These are phyloP conservation scores for Pristionchus fissidentatus DNA, from an alignment of 2,888 invertebrate species.

Conservation along the genomic window DNA sequence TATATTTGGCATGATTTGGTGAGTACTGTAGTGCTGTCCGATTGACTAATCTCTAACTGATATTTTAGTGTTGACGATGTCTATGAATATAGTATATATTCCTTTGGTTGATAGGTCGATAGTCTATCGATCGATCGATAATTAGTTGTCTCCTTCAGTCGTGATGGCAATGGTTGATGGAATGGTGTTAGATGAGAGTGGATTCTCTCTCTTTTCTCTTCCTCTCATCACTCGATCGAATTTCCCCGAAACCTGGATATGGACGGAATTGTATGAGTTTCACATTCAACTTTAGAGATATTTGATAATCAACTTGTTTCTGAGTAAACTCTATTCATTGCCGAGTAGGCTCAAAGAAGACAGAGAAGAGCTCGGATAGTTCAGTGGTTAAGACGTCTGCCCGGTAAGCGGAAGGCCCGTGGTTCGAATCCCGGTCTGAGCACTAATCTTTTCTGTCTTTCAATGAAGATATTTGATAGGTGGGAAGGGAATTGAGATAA, in stretches of 20 bases:
- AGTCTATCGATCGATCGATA: not conserved
- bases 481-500: not conserved
- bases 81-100: not conserved
- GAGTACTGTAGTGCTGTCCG: not conserved
- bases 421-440: too few relatives aligned
- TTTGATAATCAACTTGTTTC: too few relatives aligned
- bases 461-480: not conserved
- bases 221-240: not conserved
- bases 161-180: conserved; percentile 16
- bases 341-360: too few relatives aligned
- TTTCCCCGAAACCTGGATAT: conserved; percentile 51
- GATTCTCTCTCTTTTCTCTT: not conserved
- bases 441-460: too few relatives aligned
- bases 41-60: too few relatives aligned
- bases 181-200: not conserved
- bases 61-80: too few relatives aligned
- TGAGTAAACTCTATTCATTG: too few relatives aligned
- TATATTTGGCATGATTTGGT: not conserved
- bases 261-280: conserved; percentile 8
- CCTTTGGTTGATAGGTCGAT: not conserved
- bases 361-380: too few relatives aligned
- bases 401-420: too few relatives aligned
- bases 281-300: too few relatives aligned
- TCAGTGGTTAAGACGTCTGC: too few relatives aligned
- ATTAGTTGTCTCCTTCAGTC: not conserved